Evolutionary conservation across 2,888 invertebrate genomes (phyloP).

Genomic region (Stenodema calcarata): DNA sequence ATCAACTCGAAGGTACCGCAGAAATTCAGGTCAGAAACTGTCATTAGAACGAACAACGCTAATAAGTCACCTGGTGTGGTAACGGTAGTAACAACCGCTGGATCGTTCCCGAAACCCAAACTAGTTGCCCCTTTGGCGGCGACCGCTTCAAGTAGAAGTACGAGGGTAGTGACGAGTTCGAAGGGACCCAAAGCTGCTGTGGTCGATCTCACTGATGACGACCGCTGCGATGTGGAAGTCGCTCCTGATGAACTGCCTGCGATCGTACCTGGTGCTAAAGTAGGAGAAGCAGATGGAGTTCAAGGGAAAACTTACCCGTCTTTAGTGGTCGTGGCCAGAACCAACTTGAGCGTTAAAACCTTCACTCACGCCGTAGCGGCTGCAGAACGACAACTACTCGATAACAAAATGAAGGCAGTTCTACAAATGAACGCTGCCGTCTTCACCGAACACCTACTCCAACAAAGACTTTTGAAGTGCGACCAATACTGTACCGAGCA

Average conservation of each 20-base stretch:
- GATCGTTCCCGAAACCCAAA: neutral
- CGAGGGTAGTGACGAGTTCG: neutral
- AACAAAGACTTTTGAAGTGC: conserved; percentile 71
- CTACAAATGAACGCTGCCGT: conserved; percentile 82
- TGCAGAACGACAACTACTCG: conserved; percentile 62
- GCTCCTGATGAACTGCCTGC: conserved; percentile 25
- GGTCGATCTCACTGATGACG: conserved; percentile 36
- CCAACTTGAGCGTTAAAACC: conserved; percentile 77
- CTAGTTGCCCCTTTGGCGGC: neutral
- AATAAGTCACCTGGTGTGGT: neutral
- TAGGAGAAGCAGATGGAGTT: conserved; percentile 72
- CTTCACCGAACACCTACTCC: conserved; percentile 89
- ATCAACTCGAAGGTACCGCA: neutral
- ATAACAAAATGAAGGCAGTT: conserved; percentile 82
- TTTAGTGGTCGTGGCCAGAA: conserved; percentile 81
- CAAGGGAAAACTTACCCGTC: conserved; percentile 85
- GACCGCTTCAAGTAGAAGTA: neutral
- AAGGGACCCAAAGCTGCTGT: neutral
- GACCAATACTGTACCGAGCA: conserved; percentile 54
- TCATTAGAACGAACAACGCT: neutral
- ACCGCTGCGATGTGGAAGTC: neutral
- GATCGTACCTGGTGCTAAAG: conserved; percentile 73
- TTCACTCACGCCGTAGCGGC: conserved; percentile 60
- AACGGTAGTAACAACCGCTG: neutral
- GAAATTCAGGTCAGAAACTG: neutral